A percentile compares a stretch with the other conserved stretches of the same genome.
phyloP scores from a whole-genome alignment of 2,113 vertebrate genomes.

The Microtus ochrogaster region DNA sequence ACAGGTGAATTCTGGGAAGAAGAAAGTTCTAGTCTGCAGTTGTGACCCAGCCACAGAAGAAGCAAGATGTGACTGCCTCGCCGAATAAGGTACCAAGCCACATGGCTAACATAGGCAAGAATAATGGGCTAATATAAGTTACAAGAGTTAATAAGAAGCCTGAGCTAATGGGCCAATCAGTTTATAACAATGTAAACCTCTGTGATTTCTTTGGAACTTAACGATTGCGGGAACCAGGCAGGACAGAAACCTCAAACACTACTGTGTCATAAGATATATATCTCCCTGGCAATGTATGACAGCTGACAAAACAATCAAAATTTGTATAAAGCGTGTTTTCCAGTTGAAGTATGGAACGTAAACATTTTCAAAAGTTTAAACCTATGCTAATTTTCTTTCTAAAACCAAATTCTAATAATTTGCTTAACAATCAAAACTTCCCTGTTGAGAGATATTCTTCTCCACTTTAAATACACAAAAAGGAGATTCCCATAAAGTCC shows the following conservation, averaged over 20 bases:
- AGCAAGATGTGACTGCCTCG: too few relatives aligned
- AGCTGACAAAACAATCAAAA: neutral
- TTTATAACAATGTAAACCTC: too few relatives aligned
- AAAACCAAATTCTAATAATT: neutral
- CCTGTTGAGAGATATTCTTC: neutral
- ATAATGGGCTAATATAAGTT: too few relatives aligned
- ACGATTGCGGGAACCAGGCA: accelerated
- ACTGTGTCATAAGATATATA: neutral
- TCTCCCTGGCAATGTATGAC: neutral
- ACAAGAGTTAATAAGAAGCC: too few relatives aligned
- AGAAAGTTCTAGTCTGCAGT: too few relatives aligned
- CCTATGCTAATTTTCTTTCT: neutral
- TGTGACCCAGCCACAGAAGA: too few relatives aligned
- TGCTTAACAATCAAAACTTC: neutral
- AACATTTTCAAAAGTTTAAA: neutral
- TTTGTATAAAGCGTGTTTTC: accelerated
- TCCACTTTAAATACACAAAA: neutral
- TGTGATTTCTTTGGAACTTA: too few relatives aligned
- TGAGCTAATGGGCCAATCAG: too few relatives aligned
- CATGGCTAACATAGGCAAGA: too few relatives aligned
- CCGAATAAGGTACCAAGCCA: too few relatives aligned
- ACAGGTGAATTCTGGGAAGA: too few relatives aligned
- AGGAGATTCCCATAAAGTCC: neutral
- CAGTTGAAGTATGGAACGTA: neutral
- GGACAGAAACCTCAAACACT: too few relatives aligned